Percentiles rank a stretch among this genome's conserved stretches.
Conservation (phyloP, 2,888 invertebrate genomes). For the Dinocampus coccinellae region DNA sequence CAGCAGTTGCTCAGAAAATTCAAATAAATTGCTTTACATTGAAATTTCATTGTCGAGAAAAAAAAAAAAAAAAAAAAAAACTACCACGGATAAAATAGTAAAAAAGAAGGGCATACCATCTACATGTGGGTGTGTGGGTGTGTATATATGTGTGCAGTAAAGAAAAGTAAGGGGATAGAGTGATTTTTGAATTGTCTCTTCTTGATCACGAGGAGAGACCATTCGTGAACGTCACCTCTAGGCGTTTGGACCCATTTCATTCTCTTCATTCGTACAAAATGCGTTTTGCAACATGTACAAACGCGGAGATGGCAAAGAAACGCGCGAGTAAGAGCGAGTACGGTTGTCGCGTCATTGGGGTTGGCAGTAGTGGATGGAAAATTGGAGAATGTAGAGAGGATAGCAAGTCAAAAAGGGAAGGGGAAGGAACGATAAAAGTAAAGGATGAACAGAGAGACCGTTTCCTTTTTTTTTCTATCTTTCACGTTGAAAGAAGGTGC, state of each 20-base stretch:
- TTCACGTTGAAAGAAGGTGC: background rate
- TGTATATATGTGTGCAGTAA: too few relatives aligned
- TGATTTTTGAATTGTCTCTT: background rate
- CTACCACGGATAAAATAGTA: background rate
- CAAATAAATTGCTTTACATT: too few relatives aligned
- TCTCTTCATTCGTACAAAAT: slow-evolving; percentile 41
- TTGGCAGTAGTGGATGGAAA: background rate
- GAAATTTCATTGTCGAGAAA: too few relatives aligned
- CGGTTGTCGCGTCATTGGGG: background rate
- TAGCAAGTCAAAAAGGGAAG: background rate
- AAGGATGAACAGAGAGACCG: background rate
- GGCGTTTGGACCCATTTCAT: slow-evolving; percentile 31
- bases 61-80: too few relatives aligned
- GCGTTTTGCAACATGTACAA: slow-evolving; percentile 54
- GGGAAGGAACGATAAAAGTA: background rate
- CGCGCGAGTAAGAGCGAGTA: slow-evolving; percentile 35
- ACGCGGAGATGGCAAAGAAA: slow-evolving; percentile 53
- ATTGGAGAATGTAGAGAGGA: background rate
- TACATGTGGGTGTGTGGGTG: background rate
- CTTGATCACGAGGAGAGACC: slow-evolving; percentile 27
- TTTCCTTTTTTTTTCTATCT: too few relatives aligned
- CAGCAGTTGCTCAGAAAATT: too few relatives aligned
- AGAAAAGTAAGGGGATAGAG: background rate
- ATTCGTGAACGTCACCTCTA: slow-evolving; percentile 40
- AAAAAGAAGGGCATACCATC: background rate